Evolutionary conservation across 2,888 invertebrate genomes (phyloP), one percentile per base, ranked within the genome.

Genomic region (Drosophila lacicola): DNA sequence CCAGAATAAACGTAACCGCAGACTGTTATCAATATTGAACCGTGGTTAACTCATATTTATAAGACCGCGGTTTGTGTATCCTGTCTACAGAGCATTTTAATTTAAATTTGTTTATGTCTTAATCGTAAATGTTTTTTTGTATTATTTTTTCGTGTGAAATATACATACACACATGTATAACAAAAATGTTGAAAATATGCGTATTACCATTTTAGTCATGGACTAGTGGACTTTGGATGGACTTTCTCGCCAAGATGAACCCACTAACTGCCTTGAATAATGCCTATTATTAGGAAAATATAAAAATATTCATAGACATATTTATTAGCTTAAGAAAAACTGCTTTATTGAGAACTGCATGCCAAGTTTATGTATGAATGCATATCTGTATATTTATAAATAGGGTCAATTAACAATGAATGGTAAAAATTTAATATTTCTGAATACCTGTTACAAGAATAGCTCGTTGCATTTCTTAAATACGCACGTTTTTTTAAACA

Each of bases 1-100:
- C 64, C 64, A 21, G 9, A 50, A 13, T 50, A 51, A 37, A 63
- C 3, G 14, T 33, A 19, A 11, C 14, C 36, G 25, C 13, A 37
- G 55, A 55, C 55, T 55, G 55, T 55, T 55, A 37, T 45, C 36
- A 17, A 13, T 42, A 21, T n/a, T 33, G 19, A 37, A 17, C 11
- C 39, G 17, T 41, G 6, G 29, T 33, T 57, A 29, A 44, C 36
- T 45, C 36, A 29, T 29, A 34, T 34, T 39, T 25, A 34, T 39
- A 14, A 36, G 2, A 55, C 45, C 36, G 29, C 17, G 17, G 9
- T 6, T 41, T 41, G 6, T 41, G n/a, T 50, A 36, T 36, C 4
- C 37, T 39, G 37, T 51, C 14, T 51, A 36, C 9, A 50, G 21
- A 36, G 19, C 19, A 19, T 21, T 9, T 49, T 9, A 14, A 21